Evolutionary conservation across 2,113 vertebrate genomes (phyloP).

Genomic region (Apteryx mantelli): DNA sequence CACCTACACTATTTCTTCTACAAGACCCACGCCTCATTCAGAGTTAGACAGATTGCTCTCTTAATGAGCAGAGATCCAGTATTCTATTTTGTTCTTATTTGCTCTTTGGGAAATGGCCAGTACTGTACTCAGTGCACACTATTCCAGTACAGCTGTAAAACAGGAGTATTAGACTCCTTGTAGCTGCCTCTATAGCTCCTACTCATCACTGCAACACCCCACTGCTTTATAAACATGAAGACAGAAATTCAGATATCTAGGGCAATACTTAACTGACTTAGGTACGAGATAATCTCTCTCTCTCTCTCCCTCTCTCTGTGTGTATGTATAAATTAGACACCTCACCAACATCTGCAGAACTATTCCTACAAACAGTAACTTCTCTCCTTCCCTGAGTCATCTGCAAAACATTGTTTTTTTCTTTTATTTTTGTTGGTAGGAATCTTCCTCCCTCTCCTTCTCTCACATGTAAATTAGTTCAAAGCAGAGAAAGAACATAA

Average conservation of each 20-base stretch:
- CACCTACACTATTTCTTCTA: not conserved
- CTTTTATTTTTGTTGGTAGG: not conserved
- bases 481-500: not conserved
- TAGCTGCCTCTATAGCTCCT: not conserved
- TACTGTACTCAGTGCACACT: not conserved
- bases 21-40: not conserved
- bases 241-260: not conserved
- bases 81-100: constrained; percentile 4
- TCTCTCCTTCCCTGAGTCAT: not conserved
- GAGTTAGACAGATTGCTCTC: not conserved
- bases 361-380: not conserved
- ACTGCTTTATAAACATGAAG: not conserved
- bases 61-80: not conserved
- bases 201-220: not conserved
- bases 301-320: not conserved
- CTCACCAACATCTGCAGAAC: not conserved
- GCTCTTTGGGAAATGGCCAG: not conserved
- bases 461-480: not conserved
- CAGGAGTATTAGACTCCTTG: not conserved
- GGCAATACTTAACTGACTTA: not conserved
- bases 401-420: not conserved
- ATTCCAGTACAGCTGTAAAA: not conserved
- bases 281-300: not conserved
- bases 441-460: not conserved
- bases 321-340: not conserved